Percentiles rank a stretch among this genome's conserved stretches.
Conservation (phyloP, 2,888 invertebrate genomes). For the Cheilosia scutellata region DNA sequence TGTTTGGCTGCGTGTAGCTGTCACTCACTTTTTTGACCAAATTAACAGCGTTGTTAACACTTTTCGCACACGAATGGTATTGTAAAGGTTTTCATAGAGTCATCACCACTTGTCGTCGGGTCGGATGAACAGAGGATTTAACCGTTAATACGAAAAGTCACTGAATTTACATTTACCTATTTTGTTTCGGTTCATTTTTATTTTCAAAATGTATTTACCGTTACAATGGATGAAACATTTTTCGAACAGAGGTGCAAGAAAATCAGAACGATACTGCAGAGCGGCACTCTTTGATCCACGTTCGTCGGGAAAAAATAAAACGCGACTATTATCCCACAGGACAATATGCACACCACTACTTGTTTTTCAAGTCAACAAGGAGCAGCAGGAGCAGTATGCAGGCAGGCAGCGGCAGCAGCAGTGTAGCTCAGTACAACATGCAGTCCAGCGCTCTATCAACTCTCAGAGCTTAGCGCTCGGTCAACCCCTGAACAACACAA, state of each 20-base stretch:
- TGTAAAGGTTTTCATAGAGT: constrained; percentile 57
- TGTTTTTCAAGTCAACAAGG: constrained; percentile 32
- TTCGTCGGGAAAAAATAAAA: constrained; percentile 64
- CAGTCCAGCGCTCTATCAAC: constrained; percentile 69
- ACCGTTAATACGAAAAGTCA: constrained; percentile 32
- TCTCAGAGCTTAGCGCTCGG: constrained; percentile 67
- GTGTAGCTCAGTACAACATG: constrained; percentile 55
- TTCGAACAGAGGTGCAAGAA: neutral
- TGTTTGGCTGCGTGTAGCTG: constrained; percentile 30
- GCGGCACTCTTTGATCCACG: constrained; percentile 42
- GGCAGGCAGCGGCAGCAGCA: constrained; percentile 53
- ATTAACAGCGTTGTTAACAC: constrained; percentile 65
- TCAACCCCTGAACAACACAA: constrained; percentile 71
- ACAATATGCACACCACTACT: constrained; percentile 70
- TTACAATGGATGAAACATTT: constrained; percentile 18
- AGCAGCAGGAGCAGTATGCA: constrained; percentile 70
- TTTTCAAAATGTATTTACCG: constrained; percentile 25
- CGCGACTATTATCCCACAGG: constrained; percentile 72
- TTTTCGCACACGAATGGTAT: constrained; percentile 36
- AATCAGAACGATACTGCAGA: constrained; percentile 24
- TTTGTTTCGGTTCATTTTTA: constrained; percentile 8
- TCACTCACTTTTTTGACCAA: constrained; percentile 58
- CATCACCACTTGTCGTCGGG: constrained; percentile 29
- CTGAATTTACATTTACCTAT: constrained; percentile 21
- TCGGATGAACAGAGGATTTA: constrained; percentile 29